These are phyloP conservation scores for Calidris pygmaea DNA, from an alignment of 2,113 vertebrate genomes.

Conservation along the genomic window DNA sequence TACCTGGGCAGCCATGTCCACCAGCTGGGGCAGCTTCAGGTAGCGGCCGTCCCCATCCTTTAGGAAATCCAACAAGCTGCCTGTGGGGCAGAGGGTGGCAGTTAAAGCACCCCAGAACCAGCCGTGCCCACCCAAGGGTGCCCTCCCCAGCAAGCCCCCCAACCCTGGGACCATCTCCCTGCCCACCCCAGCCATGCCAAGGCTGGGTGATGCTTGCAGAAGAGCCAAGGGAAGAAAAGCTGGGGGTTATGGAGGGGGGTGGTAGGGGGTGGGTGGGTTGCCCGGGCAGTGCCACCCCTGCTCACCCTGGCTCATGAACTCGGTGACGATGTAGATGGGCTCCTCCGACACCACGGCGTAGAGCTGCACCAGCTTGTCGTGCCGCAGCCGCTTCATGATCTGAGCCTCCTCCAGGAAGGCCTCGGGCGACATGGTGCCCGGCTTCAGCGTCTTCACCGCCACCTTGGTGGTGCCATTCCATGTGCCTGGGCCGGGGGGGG, in stretches of 20 bases:
- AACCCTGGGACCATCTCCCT: neutral
- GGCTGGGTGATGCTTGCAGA: neutral
- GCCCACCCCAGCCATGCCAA: neutral
- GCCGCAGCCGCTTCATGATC: slow-evolving; percentile 96
- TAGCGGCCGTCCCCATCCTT: slow-evolving; percentile 85
- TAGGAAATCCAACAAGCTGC: slow-evolving; percentile 93
- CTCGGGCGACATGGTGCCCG: slow-evolving; percentile 95
- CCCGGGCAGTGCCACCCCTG: rapidly evolving
- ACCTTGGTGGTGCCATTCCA: slow-evolving; percentile 97
- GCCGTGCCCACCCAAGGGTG: neutral
- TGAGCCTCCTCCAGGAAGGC: slow-evolving; percentile 97
- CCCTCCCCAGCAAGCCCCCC: neutral
- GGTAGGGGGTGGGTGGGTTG: neutral
- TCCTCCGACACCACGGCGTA: slow-evolving; percentile 97
- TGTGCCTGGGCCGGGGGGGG: slow-evolving; percentile 77
- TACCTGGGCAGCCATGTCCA: slow-evolving; percentile 98
- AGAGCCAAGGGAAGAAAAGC: no score
- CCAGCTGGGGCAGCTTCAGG: slow-evolving; percentile 90
- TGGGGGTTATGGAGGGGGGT: no score
- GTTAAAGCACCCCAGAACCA: neutral
- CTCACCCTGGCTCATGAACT: slow-evolving; percentile 95
- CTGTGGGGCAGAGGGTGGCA: slow-evolving; percentile 52
- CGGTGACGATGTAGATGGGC: slow-evolving; percentile 97
- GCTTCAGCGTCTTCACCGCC: slow-evolving; percentile 96
- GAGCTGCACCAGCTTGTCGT: slow-evolving; percentile 97